Base-by-base conservation (phyloP, 2,888 invertebrate species). In the Mystacides longicornis region DNA sequence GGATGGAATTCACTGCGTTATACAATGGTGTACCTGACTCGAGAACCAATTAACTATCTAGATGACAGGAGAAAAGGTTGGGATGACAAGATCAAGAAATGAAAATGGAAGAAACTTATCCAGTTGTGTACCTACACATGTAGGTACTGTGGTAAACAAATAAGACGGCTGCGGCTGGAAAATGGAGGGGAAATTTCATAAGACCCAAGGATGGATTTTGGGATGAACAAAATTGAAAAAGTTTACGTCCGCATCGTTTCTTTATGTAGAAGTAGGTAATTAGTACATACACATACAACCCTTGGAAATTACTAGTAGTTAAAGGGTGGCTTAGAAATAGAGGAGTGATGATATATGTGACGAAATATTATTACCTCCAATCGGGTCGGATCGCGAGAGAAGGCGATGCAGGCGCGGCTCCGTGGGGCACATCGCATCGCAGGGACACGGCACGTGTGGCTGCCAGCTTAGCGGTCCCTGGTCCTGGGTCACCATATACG, bases 331-430 rank as follows among this genome's bases (percentile, higher is more conserved):
- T n/a, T n/a, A n/a, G n/a, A n/a, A n/a, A n/a, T n/a, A n/a, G n/a
- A n/a, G n/a, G n/a, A n/a, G 31, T 31, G 31, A 9, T 31, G 11
- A 7, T 9, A 11, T 31, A 31, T 31, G 11, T 9, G 31, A 31
- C 31, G 31, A 11, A 7, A 37, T 5, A 18, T 20, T 18, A 27
- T 42, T 76, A 77, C 77, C 77, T 77, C 75, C 73, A 69, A 72
- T 73, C 74, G 68, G 74, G 74, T 68, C 72, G 76, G 70, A 77
- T 71, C 74, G 74, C 74, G 67, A 74, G 74, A 54, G 18, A 58
- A 46, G 16, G 51, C 53, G 50, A 51, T 57, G 43, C 53, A 37
- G 37, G 14, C 37, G 37, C 37, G 37, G 14, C 56, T 23, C 52
- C 53, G 45, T 51, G 52, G 27, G 49, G 68, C 72, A 76, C 75